These are phyloP conservation scores for Pelobates cultripes DNA, from an alignment of 2,797 vertebrate species.

Conservation along the genomic window DNA sequence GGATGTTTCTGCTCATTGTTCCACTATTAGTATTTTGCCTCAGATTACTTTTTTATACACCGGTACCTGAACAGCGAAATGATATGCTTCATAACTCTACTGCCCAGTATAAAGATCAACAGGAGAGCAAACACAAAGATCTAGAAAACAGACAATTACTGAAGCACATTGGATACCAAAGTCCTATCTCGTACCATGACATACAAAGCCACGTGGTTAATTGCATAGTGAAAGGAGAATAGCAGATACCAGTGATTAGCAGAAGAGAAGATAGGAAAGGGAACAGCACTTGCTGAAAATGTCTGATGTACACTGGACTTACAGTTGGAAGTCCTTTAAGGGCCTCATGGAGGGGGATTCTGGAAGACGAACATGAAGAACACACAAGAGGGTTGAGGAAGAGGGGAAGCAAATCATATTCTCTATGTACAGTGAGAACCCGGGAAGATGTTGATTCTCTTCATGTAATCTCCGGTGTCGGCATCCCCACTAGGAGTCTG, in stretches of 20 bases:
- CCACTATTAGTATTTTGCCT: no score
- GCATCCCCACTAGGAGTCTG: no score
- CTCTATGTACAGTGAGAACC: neutral
- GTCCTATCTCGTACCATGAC: neutral
- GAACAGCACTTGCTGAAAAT: no score
- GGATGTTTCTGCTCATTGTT: no score
- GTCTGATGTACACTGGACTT: constrained; percentile 5
- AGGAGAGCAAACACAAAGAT: neutral
- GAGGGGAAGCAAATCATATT: neutral
- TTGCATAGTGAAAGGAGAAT: neutral
- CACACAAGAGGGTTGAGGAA: constrained; percentile 23
- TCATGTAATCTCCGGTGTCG: no score
- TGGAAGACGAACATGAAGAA: constrained; percentile 27
- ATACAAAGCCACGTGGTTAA: neutral
- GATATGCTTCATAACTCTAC: no score
- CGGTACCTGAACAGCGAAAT: no score
- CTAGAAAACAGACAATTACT: neutral
- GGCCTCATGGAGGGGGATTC: constrained; percentile 5
- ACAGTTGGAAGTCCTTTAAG: constrained; percentile 21
- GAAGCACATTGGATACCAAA: no score
- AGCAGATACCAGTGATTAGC: neutral
- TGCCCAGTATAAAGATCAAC: no score
- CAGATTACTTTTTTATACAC: no score
- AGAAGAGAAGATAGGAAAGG: neutral
- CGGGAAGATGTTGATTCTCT: no score